Base-by-base conservation (phyloP, 53 echinoderm and acorn worm species). In the Arbacia lixula region DNA sequence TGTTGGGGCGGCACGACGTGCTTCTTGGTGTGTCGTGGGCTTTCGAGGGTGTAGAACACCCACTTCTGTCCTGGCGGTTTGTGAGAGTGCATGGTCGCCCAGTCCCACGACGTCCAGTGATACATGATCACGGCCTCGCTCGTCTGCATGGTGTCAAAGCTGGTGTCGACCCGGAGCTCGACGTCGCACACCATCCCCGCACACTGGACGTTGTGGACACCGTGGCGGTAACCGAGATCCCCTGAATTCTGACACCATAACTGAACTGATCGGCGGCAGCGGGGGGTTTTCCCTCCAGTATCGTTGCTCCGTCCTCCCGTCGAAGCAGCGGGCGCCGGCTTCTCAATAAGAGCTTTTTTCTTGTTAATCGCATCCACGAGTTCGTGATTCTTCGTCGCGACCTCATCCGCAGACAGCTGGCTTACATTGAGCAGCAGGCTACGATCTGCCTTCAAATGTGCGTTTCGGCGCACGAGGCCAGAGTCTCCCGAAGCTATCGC, bases 31-130 rank as follows among this genome's bases (percentile, higher is more conserved):
- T 86, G 81, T 16, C 81, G 86, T 19, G 90, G 90, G 3, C 86
- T 86, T 37, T 90, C 90, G 54, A 86, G 65, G 4, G 90, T 81
- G 65, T 72, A 81, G n/a, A 86, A 90, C n/a, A 90, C 83, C 90
- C 90, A 90, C 19, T 81, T 86, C 58, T 90, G 90, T 33, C 66
- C 64, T 3, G 74, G 66, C 17, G 79, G 79, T 3, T 61, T 36
- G 38, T 60, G 42, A 4, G 6, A 6, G 19, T 79, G 79, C 79
- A 79, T 38, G 1, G 25, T 30, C 3, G n/a, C 61, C 79, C 79
- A 79, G 19, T 79, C 41, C 79, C 79, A 79, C 12, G 20, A 3
- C 2, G 60, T 34, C 79, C 79, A 79, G 40, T 79, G 79, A 21
- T 58, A 79, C 3, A 79, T 60, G 28, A 79, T 37, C 1, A 79